Evolutionary conservation across 2,888 invertebrate species (phyloP), one percentile per base, ranked within the genome.

Genomic region (Eilema depressum): DNA sequence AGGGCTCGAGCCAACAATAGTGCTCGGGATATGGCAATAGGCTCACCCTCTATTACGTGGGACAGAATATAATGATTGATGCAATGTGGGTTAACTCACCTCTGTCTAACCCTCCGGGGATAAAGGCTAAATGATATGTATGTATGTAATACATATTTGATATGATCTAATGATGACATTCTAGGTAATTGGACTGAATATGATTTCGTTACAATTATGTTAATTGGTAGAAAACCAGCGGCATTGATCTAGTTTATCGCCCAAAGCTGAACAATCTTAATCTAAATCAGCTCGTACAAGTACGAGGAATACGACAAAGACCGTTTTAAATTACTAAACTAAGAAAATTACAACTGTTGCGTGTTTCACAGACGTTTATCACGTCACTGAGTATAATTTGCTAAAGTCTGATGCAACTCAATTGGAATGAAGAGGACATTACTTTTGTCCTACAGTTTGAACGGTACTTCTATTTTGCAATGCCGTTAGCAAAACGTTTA

Each of bases 381-480:
- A 69, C 28, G 68, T n/a, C 47, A 68, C 63, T 63, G 66, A 61
- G 20, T 60, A 56, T 11, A 70, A 76, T 77, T 73, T 68, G 71
- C 63, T 69, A 73, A 77, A 74, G 69, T 69, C 59, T 82, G 70
- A 70, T 59, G 70, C 68, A 77, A 83, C 68, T 25, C 56, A 60
- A 73, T 68, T 47, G n/a, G 26, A 72, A 66, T 69, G 70, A 63
- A 20, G 64, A 67, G 37, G 73, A 69, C 57, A 37, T 65, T 66
- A 67, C 66, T 41, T 75, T 65, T 66, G 41, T 41, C 62, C 63
- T 75, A 65, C 59, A 53, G 20, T 57, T 59, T 63, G 23, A 63
- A 69, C 57, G 62, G 20, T 33, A 69, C 33, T 62, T 64, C 7
- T 20, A 65, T 75, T 74, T 61, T 57, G 73, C 69, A 80, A 82